Base-by-base conservation (phyloP, 2,888 invertebrate genomes). In the Graphium colonna region DNA sequence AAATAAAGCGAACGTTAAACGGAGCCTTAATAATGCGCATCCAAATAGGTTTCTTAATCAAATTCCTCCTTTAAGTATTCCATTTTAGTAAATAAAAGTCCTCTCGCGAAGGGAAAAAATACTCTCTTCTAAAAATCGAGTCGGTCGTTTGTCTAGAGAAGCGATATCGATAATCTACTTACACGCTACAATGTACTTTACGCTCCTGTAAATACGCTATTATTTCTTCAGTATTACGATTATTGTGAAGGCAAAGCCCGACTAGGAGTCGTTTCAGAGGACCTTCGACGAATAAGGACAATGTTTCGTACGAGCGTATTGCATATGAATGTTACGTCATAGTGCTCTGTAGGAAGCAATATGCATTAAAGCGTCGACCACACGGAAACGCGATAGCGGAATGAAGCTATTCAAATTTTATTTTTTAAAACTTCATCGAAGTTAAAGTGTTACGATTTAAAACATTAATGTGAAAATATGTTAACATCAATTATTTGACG, bases 261-360 rank as follows among this genome's bases (percentile, higher is more conserved):
- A 60, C 57, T 65, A 64, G 63, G 67, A 66, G 60, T 61, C 51
- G 59, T 75, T 73, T 72, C 61, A 71, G 71, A 65, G 70, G 73
- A 68, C 72, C 73, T 77, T 78, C 71, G 64, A 68, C 68, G 70
- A 75, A 77, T 75, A 67, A 71, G 72, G 74, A 75, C 77, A 79
- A 76, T 77, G 73, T 73, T 68, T 71, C 64, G 63, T 57, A 64
- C 61, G 61, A 60, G 61, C 60, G 63, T 60, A 69, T 68, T 74
- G 73, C 74, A 74, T 53, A 49, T 67, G 61, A 56, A 58, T 54
- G 61, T 71, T 75, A 67, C 71, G 65, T 75, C 67, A 72, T 60
- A 60, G 44, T 62, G 62, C 62, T 57, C 58, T 51, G 52, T 43
- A 63, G 64, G 69, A 68, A 66, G 65, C 65, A 50, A 41, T 58